A percentile compares a stretch with the other conserved stretches of the same genome.
These are phyloP conservation scores for Passer domesticus DNA, from an alignment of 2,113 vertebrate species.

Conservation along the genomic window DNA sequence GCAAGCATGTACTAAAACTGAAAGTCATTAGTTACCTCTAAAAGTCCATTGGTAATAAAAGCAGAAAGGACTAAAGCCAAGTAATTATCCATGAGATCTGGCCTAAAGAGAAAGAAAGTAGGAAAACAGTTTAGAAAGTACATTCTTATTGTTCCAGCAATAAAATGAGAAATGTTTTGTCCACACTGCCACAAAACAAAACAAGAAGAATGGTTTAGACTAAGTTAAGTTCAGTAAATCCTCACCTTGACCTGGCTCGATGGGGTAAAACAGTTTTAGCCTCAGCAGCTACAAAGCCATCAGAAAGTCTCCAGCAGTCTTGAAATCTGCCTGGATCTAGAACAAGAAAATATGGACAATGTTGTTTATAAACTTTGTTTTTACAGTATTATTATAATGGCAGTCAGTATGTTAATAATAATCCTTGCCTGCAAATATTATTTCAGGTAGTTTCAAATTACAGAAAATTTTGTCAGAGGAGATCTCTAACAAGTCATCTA, in stretches of 20 bases:
- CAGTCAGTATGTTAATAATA: neutral
- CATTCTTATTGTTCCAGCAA: neutral
- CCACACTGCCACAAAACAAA: neutral
- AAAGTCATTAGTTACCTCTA: conserved; percentile 81
- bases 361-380: neutral
- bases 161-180: neutral
- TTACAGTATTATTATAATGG: neutral
- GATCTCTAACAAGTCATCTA: neutral
- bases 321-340: conserved; percentile 93
- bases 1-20: neutral
- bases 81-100: conserved; percentile 98
- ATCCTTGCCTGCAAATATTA: neutral
- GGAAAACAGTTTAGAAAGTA: neutral
- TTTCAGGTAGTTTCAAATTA: neutral
- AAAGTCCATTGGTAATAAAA: conserved; percentile 92
- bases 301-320: conserved; percentile 95
- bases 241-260: conserved; percentile 91
- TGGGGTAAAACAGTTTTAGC: conserved; percentile 96
- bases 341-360: neutral
- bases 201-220: neutral
- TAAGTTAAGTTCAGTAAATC: neutral
- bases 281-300: conserved; percentile 96
- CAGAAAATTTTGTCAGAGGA: neutral
- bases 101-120: conserved; percentile 71
- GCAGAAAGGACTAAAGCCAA: conserved; percentile 93